Conservation (phyloP, 2,888 invertebrate species). For the Hypolimnas misippus region DNA sequence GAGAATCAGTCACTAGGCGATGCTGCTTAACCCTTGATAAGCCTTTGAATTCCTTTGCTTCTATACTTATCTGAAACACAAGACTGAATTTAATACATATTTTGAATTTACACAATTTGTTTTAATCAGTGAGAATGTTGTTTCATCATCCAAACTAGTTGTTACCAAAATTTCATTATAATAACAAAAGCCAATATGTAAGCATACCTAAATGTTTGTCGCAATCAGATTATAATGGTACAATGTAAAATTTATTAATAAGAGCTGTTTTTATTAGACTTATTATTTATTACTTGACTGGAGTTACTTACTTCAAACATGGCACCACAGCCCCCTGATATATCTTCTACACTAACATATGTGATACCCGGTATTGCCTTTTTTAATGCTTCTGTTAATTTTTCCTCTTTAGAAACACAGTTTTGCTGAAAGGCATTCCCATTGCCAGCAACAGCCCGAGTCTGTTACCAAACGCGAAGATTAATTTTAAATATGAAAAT, state of each 20-base stretch:
- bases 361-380: slow-evolving; percentile 85
- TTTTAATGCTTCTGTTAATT: slow-evolving; percentile 62
- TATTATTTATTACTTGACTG: too few species aligned
- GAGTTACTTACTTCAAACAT: slow-evolving; percentile 90
- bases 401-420: slow-evolving; percentile 67
- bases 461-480: slow-evolving; percentile 43
- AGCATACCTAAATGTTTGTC: too few species aligned
- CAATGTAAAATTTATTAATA: too few species aligned
- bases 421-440: slow-evolving; percentile 63
- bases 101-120: not conserved
- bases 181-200: too few species aligned
- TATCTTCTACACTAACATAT: slow-evolving; percentile 86
- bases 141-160: too few species aligned
- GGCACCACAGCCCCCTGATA: slow-evolving; percentile 92
- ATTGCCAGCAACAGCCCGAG: slow-evolving; percentile 53
- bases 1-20: slow-evolving; percentile 87
- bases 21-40: slow-evolving; percentile 89
- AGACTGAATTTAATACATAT: not conserved
- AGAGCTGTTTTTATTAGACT: too few species aligned
- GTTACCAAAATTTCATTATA: too few species aligned
- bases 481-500: not conserved
- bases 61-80: slow-evolving; percentile 79
- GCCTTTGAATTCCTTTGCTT: slow-evolving; percentile 88
- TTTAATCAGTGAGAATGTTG: not conserved
- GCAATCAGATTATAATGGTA: too few species aligned